phyloP scores from a whole-genome alignment of 2,113 vertebrate species.

The Sarotherodon lohbergeri region DNA sequence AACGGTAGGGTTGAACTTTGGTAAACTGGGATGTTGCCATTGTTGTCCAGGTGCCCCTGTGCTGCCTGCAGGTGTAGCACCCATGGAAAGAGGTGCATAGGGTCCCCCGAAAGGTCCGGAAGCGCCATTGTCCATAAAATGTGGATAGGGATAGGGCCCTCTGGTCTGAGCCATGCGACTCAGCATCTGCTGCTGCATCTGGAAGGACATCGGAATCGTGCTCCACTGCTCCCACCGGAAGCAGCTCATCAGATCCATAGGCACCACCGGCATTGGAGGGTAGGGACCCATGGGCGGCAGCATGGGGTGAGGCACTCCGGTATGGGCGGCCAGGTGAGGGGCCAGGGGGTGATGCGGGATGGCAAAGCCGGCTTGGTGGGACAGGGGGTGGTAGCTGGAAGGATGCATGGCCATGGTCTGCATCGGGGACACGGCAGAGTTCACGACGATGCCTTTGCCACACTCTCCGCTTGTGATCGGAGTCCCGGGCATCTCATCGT shows the following conservation, averaged over 20 bases:
- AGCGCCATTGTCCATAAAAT: constrained; percentile 76
- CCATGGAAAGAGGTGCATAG: constrained; percentile 80
- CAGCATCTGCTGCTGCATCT: constrained; percentile 99
- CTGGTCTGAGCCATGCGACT: constrained; percentile 94
- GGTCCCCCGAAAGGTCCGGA: constrained; percentile 79
- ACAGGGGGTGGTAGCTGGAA: constrained; percentile 79
- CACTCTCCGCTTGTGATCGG: constrained; percentile 85
- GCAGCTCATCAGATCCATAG: constrained; percentile 89
- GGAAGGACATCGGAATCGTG: constrained; percentile 94
- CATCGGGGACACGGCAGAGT: constrained; percentile 80
- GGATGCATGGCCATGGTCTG: constrained; percentile 80
- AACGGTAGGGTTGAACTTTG: constrained; percentile 92
- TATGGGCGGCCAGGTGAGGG: constrained; percentile 57
- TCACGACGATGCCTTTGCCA: constrained; percentile 88
- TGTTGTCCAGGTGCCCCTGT: constrained; percentile 75
- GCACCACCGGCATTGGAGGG: constrained; percentile 87
- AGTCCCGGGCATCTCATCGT: constrained; percentile 88
- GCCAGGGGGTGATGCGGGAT: constrained; percentile 68
- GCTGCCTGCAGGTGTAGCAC: constrained; percentile 45
- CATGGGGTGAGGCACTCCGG: constrained; percentile 81
- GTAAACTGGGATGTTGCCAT: constrained; percentile 80
- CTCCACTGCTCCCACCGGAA: constrained; percentile 86
- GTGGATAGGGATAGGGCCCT: constrained; percentile 82
- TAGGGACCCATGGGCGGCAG: constrained; percentile 80
- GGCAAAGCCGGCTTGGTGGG: constrained; percentile 74